A percentile compares a stretch with the other conserved stretches of the same genome.
These are phyloP conservation scores for Gastrophryne carolinensis DNA, from an alignment of 2,797 vertebrate species.

Conservation along the genomic window DNA sequence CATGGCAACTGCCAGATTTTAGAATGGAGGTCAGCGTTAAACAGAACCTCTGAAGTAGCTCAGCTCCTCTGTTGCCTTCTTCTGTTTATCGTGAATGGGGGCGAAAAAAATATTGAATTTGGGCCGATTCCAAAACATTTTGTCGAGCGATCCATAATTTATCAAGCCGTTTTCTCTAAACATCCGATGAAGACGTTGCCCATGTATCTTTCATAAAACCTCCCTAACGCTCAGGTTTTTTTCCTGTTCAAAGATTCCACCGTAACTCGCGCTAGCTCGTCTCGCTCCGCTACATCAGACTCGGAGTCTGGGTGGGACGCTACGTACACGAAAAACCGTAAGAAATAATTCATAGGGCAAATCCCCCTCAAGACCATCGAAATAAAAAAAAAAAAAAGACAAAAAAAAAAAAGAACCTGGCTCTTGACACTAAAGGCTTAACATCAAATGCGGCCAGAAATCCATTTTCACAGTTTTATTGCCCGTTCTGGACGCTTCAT, in stretches of 20 bases:
- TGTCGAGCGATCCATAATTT: background rate
- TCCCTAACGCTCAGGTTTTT: constrained; percentile 27
- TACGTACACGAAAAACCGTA: constrained; percentile 58
- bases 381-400: constrained; percentile 39
- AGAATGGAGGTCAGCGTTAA: no score
- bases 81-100: no score
- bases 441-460: constrained; percentile 95
- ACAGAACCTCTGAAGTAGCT: no score
- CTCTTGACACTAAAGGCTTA: constrained; percentile 92
- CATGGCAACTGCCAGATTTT: no score
- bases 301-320: constrained; percentile 51
- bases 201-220: constrained; percentile 9
- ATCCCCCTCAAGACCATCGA: constrained; percentile 66
- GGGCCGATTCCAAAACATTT: background rate
- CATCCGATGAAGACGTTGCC: constrained; percentile 17
- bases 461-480: constrained; percentile 92
- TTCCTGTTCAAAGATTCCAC: constrained; percentile 49
- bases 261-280: constrained; percentile 48
- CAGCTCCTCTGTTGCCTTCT: no score
- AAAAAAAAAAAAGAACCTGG: constrained; percentile 64
- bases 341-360: constrained; percentile 69
- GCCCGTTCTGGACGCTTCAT: constrained; percentile 86
- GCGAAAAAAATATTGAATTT: background rate
- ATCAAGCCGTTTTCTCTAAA: background rate
- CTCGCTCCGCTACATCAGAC: constrained; percentile 49